A percentile compares a stretch with the other conserved stretches of the same genome.
Evolutionary conservation across 2,113 vertebrate genomes (phyloP).

Genomic region (Pseudolaguvia tuberculata): DNA sequence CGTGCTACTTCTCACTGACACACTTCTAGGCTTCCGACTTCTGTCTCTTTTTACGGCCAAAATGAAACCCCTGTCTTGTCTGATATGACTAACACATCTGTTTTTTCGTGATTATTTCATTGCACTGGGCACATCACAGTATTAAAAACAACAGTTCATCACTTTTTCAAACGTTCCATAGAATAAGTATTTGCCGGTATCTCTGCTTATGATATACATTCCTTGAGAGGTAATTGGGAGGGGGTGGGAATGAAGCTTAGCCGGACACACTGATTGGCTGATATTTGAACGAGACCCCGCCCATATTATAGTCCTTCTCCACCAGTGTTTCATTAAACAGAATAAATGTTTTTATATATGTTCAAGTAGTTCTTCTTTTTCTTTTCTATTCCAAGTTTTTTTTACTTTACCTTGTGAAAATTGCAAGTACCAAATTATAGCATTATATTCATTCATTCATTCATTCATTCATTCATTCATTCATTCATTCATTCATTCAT

Average conservation of each 20-base stretch:
- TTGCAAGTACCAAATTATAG: background rate
- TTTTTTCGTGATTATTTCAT: slow-evolving; percentile 21
- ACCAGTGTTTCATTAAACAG: background rate
- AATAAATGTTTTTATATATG: background rate
- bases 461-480: too few relatives aligned
- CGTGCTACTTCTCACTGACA: background rate
- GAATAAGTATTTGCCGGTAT: slow-evolving; percentile 50
- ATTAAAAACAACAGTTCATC: slow-evolving; percentile 13
- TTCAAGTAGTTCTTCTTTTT: background rate
- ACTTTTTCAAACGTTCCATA: slow-evolving; percentile 43
- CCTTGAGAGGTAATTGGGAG: slow-evolving; percentile 57
- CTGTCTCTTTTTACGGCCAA: slow-evolving; percentile 11
- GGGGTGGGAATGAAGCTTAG: slow-evolving; percentile 58
- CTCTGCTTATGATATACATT: slow-evolving; percentile 67
- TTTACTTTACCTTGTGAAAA: too few relatives aligned
- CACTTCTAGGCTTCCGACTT: slow-evolving; percentile 35
- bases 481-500: too few relatives aligned
- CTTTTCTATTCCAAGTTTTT: too few relatives aligned
- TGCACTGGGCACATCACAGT: slow-evolving; percentile 28
- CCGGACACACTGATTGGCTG: slow-evolving; percentile 60
- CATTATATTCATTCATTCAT: background rate
- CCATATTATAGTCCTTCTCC: slow-evolving; percentile 18
- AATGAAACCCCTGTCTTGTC: slow-evolving; percentile 6
- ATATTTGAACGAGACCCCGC: slow-evolving; percentile 46
- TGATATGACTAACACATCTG: background rate